Evolutionary conservation across 2,888 invertebrate species (phyloP).

Genomic region (Aphidoletes aphidimyza): DNA sequence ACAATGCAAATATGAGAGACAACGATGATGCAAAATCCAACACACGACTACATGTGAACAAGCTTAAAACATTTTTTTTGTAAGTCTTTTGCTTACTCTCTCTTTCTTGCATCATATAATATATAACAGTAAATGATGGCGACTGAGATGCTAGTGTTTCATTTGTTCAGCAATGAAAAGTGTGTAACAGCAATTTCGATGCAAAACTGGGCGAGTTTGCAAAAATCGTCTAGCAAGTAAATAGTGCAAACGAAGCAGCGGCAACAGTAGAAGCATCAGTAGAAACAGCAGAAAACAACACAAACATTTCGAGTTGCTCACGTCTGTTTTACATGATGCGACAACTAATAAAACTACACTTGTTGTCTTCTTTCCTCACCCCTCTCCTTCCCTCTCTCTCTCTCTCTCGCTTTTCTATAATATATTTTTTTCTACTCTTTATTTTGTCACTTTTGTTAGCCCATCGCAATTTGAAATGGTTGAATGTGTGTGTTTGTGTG

Average conservation of each 20-base stretch:
- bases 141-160: not conserved
- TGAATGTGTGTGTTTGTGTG: not conserved
- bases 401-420: not conserved
- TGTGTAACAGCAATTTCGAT: conserved; percentile 1
- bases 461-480: not conserved
- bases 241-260: not conserved
- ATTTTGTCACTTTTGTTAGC: not conserved
- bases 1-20: conserved; percentile 32
- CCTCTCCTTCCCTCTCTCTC: not conserved
- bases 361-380: not conserved
- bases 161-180: not conserved
- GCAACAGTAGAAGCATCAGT: no score
- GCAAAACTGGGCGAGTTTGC: not conserved
- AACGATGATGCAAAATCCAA: not conserved
- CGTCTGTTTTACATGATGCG: conserved; percentile 45
- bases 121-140: not conserved
- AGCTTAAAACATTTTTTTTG: conserved; percentile 9
- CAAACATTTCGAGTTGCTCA: conserved; percentile 15
- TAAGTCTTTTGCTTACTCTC: no score
- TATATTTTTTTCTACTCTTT: not conserved
- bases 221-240: not conserved
- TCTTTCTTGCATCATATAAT: not conserved
- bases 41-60: not conserved
- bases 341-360: conserved; percentile 42
- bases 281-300: no score